Base-by-base conservation (phyloP, 2,888 invertebrate species). In the Clistopyga incitator region DNA sequence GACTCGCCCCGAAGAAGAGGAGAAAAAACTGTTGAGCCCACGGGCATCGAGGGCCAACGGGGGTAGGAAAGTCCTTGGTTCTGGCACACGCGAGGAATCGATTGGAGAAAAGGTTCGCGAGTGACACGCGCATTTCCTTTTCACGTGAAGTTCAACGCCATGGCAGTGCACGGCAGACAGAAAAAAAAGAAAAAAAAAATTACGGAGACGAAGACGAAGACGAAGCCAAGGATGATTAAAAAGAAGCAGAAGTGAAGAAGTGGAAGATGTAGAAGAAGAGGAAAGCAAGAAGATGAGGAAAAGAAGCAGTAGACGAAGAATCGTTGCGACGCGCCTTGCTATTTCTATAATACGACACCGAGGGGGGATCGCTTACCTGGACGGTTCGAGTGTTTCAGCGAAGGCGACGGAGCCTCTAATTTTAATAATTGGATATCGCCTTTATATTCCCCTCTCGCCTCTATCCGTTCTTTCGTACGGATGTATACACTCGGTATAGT, bases 341-440 rank as follows among this genome's bases (percentile, higher is more conserved):
- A 71, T 75, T 81, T 74, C 68, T 75, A 84, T 74, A 78, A 74
- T 56, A 71, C 76, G 54, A 78, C 72, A 74, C 59, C 34, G 54
- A 64, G 54, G 34, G 47, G 68, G 54, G 74, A 84, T 77, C 80
- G 74, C 71, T 86, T 85, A 85, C 85, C 85, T 86, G 84, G 84
- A 82, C 82, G 74, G 79, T 70, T 85, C 75, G 87, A 84, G 82
- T 86, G 86, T 90, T 90, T 90, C 88, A 90, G 87, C 87, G 87
- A 89, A 92, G 92, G 91, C 90, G 92, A 92, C 86, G 88, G 90
- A 92, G 92, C 91, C 91, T 92, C 90, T 92, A 92, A 92, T 92
- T 92, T 92, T 90, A 91, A 92, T 92, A 92, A 92, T 92, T 92
- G 91, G 91, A 90, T 90, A 88, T 89, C 88, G 84, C 81, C 81